phyloP scores from a whole-genome alignment of 2,888 invertebrate species.

The Phalera bucephala region DNA sequence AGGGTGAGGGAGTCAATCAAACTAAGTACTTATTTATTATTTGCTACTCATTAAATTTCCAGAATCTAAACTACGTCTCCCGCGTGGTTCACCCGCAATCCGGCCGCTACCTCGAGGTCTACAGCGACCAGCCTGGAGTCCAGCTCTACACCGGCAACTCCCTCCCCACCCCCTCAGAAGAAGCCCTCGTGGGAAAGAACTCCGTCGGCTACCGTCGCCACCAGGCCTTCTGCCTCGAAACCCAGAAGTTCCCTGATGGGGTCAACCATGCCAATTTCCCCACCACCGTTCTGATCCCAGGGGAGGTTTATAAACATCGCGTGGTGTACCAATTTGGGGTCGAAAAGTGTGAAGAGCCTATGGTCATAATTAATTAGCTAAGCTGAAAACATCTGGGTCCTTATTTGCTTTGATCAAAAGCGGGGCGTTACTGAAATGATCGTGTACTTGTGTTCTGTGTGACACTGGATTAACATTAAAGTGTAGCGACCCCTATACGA shows the following conservation, averaged over 20 bases:
- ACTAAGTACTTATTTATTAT: no score
- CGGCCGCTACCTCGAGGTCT: slow-evolving; percentile 90
- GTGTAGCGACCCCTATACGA: no score
- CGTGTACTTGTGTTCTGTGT: no score
- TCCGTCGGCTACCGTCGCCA: slow-evolving; percentile 86
- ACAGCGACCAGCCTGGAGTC: slow-evolving; percentile 94
- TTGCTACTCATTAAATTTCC: no score
- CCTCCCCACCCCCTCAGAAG: slow-evolving; percentile 81
- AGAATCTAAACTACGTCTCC: slow-evolving; percentile 60
- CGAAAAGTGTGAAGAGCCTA: slow-evolving; percentile 23
- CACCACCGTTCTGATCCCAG: slow-evolving; percentile 86
- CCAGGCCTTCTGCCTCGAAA: slow-evolving; percentile 94
- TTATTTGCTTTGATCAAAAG: no score
- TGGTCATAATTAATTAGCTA: no score
- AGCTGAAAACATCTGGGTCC: no score
- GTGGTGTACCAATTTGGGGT: slow-evolving; percentile 88
- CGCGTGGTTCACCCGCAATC: slow-evolving; percentile 85
- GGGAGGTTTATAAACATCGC: slow-evolving; percentile 86
- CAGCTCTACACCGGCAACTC: slow-evolving; percentile 93
- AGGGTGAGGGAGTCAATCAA: no score
- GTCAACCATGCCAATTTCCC: slow-evolving; percentile 91
- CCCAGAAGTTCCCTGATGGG: slow-evolving; percentile 96
- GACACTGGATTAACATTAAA: no score
- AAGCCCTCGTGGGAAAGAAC: slow-evolving; percentile 60
- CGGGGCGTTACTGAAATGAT: no score